Base-by-base conservation (phyloP, 2,797 vertebrate genomes). In the Karalla daura region DNA sequence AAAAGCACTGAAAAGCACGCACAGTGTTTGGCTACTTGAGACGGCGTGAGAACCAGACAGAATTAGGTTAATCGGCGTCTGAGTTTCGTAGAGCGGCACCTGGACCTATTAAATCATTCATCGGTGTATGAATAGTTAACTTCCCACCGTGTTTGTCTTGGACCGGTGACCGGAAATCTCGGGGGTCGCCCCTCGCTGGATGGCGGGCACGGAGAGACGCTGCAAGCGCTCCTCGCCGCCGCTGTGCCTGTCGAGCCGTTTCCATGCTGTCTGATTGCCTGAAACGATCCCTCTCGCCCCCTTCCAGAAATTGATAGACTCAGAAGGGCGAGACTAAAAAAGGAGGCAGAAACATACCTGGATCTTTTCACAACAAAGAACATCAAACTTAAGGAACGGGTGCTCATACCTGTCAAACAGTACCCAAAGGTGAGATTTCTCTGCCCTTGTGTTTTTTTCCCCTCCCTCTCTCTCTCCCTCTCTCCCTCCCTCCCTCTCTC, bases 301-400 rank as follows among this genome's bases (percentile, higher is more conserved):
- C 62, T 86, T 87, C 20, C 73, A 99, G 97, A 99, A 94, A 97
- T 99, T 67, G 97, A 98, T 83, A 97, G 95, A 92, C 89, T 98
- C 95, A 99, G 92, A 99, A 98, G 82, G 97, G 95, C 0, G 97
- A 98, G 32, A 88, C 93, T 12, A 98, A 97, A 89, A n/a, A 98
- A 98, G 89, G 96, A 98, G 89, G 88, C 94, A 0, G 96, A 98
- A 65, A 86, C 93, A 36, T 99, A 98, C 88, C 87, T 99, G 95
- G 97, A 99, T 91, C 95, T 99, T 74, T 98, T 99, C 91, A 97
- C 97, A 70, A 96, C 95, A 66, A 98, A 98, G 92, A 98, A 98
- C 71, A 96, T 98, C 94, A 99, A 99, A 62, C 94, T 99, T 76
- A 98, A 99, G 85, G 97, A 99, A 61, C 94, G 97, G 17, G 96